Evolutionary conservation across 2,888 invertebrate species (phyloP), one percentile per base, ranked within the genome.

Genomic region (Drosophila conformis): DNA sequence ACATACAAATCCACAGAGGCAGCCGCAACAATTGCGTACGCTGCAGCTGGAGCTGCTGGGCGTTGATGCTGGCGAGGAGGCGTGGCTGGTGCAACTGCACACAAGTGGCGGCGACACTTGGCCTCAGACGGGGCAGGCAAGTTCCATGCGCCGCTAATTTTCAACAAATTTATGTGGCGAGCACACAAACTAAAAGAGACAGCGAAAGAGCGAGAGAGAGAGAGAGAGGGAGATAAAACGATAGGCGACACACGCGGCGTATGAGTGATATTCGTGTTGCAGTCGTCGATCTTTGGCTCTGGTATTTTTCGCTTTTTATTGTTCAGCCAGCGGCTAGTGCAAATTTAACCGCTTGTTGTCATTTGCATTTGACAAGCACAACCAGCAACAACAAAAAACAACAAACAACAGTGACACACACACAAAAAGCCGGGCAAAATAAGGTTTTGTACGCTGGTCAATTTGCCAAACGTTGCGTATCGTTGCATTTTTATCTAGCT

Each of bases 121-220:
- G 79, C 81, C 82, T 69, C 65, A 58, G 67, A 48, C 54, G 59
- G 48, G 73, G 58, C 52, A 61, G 49, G 69, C 74, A 48, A 73
- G 78, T 81, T 80, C 78, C 83, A 88, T 90, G 88, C 75, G 86
- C 78, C 77, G 90, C 90, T 88, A 90, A 88, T 88, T 88, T 88
- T 76, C 87, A 67, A 90, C 88, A 88, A 87, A 90, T 90, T 91
- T 89, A 89, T 86, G 83, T 69, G 67, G 60, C 74, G 49, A 68
- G 57, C 62, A 63, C 54, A 65, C 38, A 67, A 60, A 68, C 31
- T 15, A 51, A 63, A 62, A 57, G n/a, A 42, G 46, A 57, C 56
- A 38, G n/a, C 29, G 11, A 27, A 7, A 35, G 0, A 31, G 8
- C 6, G 18, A 8, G 18, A 6, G 35, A 31, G 36, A 54, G 31